Base-by-base conservation (phyloP, 64 coral and sea anemone species). In the Porites lutea region DNA sequence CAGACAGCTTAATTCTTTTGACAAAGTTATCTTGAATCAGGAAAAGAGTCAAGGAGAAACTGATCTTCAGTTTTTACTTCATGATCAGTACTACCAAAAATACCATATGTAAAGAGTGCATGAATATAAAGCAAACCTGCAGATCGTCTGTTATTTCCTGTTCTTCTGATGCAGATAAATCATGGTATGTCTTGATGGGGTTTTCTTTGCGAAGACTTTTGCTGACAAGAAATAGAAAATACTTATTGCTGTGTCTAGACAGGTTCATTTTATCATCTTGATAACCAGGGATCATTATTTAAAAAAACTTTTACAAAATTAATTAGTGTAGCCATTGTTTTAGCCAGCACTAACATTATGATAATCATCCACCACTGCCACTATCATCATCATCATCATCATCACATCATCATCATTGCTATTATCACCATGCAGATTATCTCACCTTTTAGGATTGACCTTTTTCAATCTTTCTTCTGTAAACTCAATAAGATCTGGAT, bases 361-460 rank as follows among this genome's bases (percentile, higher is more conserved):
- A 37, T 37, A 0, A 37, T 37, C 27, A 37, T 37, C 27, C 27
- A 27, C 48, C 50, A n/a, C 23, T 9, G 27, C 23, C 27, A 48
- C 27, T 10, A 18, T 75, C 7, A 82, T 8, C 49, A 60, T 22
- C 13, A 82, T 43, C 3, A 44, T 0, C 19, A 86, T 10, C 63
- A 54, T 27, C 27, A 37, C 54, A 0, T 5, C 54, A 6, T 57
- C 54, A 57, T 5, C 7, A 82, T 8, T 18, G 21, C 6, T 6
- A 82, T 43, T 2, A 44, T 0, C 19, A 86, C 19, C 63, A 54
- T 27, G 27, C 27, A 3, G 15, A 43, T 10, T 69, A 18, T 48
- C 79, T 58, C 82, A 98, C 96, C 96, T 98, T 77, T 96, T 98
- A 19, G 96, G 96, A 68, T 91, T 90, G 16, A 98, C 12, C 52